phyloP scores from a whole-genome alignment of 92 coral and sea anemone genomes.

The Chrysogorgia sp. region DNA sequence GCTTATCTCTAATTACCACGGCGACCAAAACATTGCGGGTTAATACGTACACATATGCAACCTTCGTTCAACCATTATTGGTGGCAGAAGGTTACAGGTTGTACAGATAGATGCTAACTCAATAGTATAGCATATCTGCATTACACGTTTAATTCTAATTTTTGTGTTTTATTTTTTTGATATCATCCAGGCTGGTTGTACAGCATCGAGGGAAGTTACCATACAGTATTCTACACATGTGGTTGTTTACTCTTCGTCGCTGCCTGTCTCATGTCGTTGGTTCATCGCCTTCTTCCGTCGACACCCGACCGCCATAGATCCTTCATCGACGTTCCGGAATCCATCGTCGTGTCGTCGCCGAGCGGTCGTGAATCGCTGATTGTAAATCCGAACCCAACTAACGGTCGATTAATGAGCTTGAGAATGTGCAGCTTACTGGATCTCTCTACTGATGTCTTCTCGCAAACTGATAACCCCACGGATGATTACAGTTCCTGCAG shows the following conservation, averaged over 20 bases:
- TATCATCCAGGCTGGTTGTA: constrained; percentile 32
- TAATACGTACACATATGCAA: too few species aligned
- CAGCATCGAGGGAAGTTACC: constrained; percentile 6
- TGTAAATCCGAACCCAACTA: neutral
- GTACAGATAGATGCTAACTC: too few species aligned
- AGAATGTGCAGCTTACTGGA: constrained; percentile 8
- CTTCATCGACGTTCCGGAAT: constrained; percentile 11
- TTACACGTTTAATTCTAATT: too few species aligned
- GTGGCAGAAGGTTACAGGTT: too few species aligned
- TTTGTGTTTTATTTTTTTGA: neutral
- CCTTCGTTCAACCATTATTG: too few species aligned
- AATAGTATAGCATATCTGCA: too few species aligned
- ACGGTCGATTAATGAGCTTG: neutral
- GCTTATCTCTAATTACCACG: too few species aligned
- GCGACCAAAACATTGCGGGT: too few species aligned
- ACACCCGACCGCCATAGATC: neutral
- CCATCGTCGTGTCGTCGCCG: neutral
- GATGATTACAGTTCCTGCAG: neutral
- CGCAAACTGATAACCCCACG: neutral
- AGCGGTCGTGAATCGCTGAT: neutral
- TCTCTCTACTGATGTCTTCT: neutral
- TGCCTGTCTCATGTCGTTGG: constrained; percentile 10
- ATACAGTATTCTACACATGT: constrained; percentile 15
- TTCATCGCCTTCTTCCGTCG: neutral
- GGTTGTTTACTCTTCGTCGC: constrained; percentile 25